These are phyloP conservation scores for Hippolais icterina DNA, from an alignment of 2,113 vertebrate genomes.

Conservation along the genomic window DNA sequence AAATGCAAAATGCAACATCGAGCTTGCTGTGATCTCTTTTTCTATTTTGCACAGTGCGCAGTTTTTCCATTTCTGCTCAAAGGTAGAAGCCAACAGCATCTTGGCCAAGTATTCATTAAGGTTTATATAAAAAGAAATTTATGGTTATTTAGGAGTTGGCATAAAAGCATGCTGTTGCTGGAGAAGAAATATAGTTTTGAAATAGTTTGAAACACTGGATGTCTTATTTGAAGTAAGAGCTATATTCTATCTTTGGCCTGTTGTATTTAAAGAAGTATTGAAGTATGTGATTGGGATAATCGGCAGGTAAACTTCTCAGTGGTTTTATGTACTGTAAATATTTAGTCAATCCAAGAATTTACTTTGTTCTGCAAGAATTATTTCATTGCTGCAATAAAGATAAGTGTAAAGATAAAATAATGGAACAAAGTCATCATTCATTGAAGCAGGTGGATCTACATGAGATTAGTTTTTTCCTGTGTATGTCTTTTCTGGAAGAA, in stretches of 20 bases:
- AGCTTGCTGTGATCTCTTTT: constrained; percentile 74
- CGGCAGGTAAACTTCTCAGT: background rate
- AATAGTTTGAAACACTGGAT: constrained; percentile 36
- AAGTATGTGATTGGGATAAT: background rate
- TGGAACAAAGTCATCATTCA: background rate
- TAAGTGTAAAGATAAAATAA: background rate
- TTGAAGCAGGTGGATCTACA: background rate
- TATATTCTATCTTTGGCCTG: background rate
- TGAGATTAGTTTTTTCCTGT: background rate
- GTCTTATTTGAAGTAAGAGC: constrained; percentile 35
- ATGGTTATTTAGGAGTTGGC: constrained; percentile 75
- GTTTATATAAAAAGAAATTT: constrained; percentile 77
- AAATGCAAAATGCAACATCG: constrained; percentile 71
- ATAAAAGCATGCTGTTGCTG: constrained; percentile 63
- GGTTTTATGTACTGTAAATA: background rate
- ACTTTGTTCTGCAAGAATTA: background rate
- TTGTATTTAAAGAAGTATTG: background rate
- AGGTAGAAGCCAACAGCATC: constrained; percentile 73
- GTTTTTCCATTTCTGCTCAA: constrained; percentile 71
- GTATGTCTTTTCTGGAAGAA: background rate
- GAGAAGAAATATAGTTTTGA: constrained; percentile 70
- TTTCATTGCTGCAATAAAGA: background rate
- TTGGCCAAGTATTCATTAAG: constrained; percentile 76
- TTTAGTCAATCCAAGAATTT: background rate
- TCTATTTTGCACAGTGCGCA: constrained; percentile 64